Base-by-base conservation (phyloP, 2,797 vertebrate species). In the Leptatherina wallacei region DNA sequence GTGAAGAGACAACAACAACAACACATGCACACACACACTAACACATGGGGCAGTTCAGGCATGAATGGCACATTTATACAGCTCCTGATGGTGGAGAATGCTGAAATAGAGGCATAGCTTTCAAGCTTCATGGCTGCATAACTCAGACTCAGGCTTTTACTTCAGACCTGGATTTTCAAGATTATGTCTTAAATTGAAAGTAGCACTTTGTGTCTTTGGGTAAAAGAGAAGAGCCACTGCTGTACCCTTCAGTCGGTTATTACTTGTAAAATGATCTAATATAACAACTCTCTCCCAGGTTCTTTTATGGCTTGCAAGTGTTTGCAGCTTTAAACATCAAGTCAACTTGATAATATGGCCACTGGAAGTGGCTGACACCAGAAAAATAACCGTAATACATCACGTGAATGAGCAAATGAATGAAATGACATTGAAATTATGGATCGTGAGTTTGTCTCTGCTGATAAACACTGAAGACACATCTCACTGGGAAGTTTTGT, bases 41-140 rank as follows among this genome's bases (percentile, higher is more conserved):
- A 75, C 61, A 65, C 51, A 74, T 36, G 42, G 49, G 59, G 75
- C 36, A 55, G 56, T 33, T 57, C 33, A 62, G 63, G 64, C 40
- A 87, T 90, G 85, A 91, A 92, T 92, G 81, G 71, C 61, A 71
- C 80, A 74, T 77, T 87, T 62, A 85, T 89, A 51, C 58, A 51
- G 30, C 24, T 78, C 81, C 71, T 84, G 85, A 83, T 78, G 66
- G 44, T 71, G 77, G 74, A 80, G 71, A 87, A 62, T 58, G 75
- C 59, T 57, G 77, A 20, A 32, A 33, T 0, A 30, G 59, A 64
- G 12, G 27, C 20, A 44, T 3, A 44, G 54, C 22, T 58, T 69
- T 69, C 36, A 14, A 44, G 49, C 36, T 64, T 33, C 4, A 14
- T 49, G 6, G 1, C 1, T 69, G 47, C 27, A 32, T 60, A 74